Base-by-base conservation (phyloP, 2,113 vertebrate genomes). In the Nyctibius bracteatus region DNA sequence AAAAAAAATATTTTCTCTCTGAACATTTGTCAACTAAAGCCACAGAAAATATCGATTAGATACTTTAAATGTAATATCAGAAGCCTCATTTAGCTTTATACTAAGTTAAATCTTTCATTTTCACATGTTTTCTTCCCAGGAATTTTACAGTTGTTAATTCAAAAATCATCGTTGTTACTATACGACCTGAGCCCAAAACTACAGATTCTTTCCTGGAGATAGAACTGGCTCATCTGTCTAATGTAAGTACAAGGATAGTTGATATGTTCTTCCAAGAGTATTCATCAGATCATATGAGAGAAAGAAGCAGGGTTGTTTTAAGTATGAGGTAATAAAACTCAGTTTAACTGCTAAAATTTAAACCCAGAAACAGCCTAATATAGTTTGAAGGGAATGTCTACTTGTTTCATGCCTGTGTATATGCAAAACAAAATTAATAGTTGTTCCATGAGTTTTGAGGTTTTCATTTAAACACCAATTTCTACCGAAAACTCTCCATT, bases 101-200 rank as follows among this genome's bases (percentile, higher is more conserved):
- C 27, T 54, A 49, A 84, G 18, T 27, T 66, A 73, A 41, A 74
- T 39, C 4, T 95, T 96, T 46, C 19, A 30, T 35, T 88, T 83
- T 68, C 88, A 47, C 81, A 25, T 52, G 8, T 37, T 67, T 79
- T 25, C 6, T 25, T 6, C 1, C 6, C 98, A 99, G 99, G 98
- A 99, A 99, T 98, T 99, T 99, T 97, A 99, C 99, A 12, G 98
- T 99, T 39, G 98, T 99, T 88, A 99, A 99, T 98, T 99, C 99
- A 73, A 99, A 99, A 98, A 99, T 99, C 94, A 99, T 99, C 16
- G 99, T 99, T 87, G 99, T 99, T 81, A 99, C 99, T 47, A 99
- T 99, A 97, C 98, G 99, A 91, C 99, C 99, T 3, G 99, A 99
- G 94, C 99, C 99, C 43, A 99, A 98, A 98, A 97, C 98, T 59